Percentiles rank a stretch among this genome's conserved stretches.
Conservation (phyloP, 1,140 invertebrate species). For the Drosophila varians region DNA sequence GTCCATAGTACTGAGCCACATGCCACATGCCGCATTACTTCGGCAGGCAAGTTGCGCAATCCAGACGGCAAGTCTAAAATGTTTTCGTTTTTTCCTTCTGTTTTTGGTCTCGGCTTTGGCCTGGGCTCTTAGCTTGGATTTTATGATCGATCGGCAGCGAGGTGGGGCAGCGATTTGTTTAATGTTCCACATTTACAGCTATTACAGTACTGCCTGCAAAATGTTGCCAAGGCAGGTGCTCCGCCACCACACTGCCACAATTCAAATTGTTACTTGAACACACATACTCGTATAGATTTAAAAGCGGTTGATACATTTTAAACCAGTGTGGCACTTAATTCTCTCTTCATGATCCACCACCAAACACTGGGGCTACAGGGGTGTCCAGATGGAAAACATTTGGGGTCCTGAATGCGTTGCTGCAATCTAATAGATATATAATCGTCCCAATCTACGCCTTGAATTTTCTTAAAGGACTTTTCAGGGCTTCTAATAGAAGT, state of each 20-base stretch:
- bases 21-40: slow-evolving; percentile 63
- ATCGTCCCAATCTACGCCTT: too few species aligned
- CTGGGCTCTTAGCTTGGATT: slow-evolving; percentile 28
- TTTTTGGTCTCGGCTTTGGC: slow-evolving; percentile 22
- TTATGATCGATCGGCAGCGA: slow-evolving; percentile 76
- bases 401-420: too few species aligned
- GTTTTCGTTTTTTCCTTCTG: slow-evolving; percentile 45
- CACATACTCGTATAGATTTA: slow-evolving; percentile 17
- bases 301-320: slow-evolving; percentile 60
- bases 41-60: slow-evolving; percentile 76
- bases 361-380: background rate
- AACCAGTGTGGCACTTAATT: slow-evolving; percentile 52
- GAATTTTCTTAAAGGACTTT: too few species aligned
- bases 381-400: background rate
- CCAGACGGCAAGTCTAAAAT: slow-evolving; percentile 50
- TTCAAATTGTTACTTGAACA: slow-evolving; percentile 61
- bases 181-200: slow-evolving; percentile 76
- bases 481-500: too few species aligned
- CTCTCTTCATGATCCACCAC: background rate
- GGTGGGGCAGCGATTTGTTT: slow-evolving; percentile 74
- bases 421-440: too few species aligned
- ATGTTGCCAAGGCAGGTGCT: slow-evolving; percentile 29
- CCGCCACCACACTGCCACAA: slow-evolving; percentile 56
- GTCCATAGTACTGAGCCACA: slow-evolving; percentile 53
- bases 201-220: slow-evolving; percentile 55